phyloP scores from a whole-genome alignment of 2,888 invertebrate genomes.

The Chironomus riparius region DNA sequence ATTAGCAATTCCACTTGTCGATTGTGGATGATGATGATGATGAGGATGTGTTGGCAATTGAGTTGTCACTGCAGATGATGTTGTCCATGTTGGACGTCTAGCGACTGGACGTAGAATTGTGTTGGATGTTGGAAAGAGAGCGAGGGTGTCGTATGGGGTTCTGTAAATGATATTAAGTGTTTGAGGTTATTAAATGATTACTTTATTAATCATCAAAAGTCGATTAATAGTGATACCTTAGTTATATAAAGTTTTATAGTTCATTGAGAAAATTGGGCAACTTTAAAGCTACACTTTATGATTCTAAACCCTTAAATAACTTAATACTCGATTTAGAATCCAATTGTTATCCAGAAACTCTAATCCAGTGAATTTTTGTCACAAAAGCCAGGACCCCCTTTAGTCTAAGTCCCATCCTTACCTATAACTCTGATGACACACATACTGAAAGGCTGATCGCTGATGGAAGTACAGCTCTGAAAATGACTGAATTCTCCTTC shows the following conservation, averaged over 20 bases:
- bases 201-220: no score
- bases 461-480: constrained; percentile 39
- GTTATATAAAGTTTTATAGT: no score
- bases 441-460: constrained; percentile 41
- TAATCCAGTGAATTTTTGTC: no score
- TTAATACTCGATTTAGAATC: no score
- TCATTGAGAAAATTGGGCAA: no score
- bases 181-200: no score
- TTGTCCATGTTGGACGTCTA: neutral
- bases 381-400: no score
- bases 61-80: neutral
- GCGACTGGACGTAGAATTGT: neutral
- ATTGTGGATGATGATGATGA: neutral
- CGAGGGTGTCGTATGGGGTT: neutral
- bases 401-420: neutral
- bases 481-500: constrained; percentile 39
- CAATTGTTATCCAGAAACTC: no score
- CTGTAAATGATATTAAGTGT: no score
- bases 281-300: no score
- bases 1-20: neutral
- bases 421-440: constrained; percentile 36
- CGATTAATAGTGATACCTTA: no score
- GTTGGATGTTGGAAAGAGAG: neutral
- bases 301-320: no score
- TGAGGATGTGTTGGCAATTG: neutral